Base-by-base conservation (phyloP, 2,797 vertebrate genomes). In the Molossus alvarezi region DNA sequence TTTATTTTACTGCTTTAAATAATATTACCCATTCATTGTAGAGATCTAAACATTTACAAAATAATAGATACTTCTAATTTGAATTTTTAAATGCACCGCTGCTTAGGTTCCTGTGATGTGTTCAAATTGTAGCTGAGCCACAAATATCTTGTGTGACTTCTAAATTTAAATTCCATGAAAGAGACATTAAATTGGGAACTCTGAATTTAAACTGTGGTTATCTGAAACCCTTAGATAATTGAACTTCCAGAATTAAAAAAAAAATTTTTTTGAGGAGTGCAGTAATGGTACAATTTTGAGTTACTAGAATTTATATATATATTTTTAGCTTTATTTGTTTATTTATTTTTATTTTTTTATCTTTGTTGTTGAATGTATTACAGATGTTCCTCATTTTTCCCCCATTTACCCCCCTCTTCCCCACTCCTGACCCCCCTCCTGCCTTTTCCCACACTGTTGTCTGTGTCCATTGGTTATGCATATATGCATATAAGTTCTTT, bases 1-100 rank as follows among this genome's bases (percentile, higher is more conserved):
- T 88, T 91, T 65, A 93, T 92, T 81, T 87, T 37, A 57, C 84
- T 90, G 64, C 10, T 62, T 88, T 88, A 48, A 64, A n/a, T 90
- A 91, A 57, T 84, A 71, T 80, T 87, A 64, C 9, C 51, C 7
- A 89, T 51, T 5, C 20, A 71, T 79, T 88, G 3, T 67, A 65
- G 83, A 37, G 6, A 75, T 33, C 12, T 89, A 95, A 88, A 48
- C 1, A 0, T 65, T 81, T 71, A 81, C 11, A 79, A 90, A 91
- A 55, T 57, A 72, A 86, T 60, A 57, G 9, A 79, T 48, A 23
- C 1, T 84, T 79, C 33, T 75, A 79, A 92, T 60, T 88, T 86
- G 15, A 89, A 82, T 11, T 79, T 95, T 91, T 37, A n/a, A 91
- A 94, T 71, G 1, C 41, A 65, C 37, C 71, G 10, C 21, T 62